A percentile compares a stretch with the other conserved stretches of the same genome.
phyloP scores from a whole-genome alignment of 2,797 vertebrate species.

The Leptodactylus fallax region DNA sequence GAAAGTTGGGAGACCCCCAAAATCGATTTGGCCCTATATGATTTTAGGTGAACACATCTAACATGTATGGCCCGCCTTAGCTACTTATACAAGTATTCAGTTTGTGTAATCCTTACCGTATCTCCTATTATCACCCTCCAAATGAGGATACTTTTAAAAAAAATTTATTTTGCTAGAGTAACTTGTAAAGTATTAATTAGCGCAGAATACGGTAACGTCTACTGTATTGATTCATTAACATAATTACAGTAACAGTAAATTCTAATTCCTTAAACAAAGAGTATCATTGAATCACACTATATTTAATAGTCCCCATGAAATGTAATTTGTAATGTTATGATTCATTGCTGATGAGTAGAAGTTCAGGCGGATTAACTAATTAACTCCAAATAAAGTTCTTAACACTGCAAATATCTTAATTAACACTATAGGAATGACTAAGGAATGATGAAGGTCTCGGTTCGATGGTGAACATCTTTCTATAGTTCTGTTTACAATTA shows the following conservation, averaged over 20 bases:
- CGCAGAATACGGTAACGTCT: slow-evolving; percentile 40
- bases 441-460: slow-evolving; percentile 25
- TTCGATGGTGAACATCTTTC: slow-evolving; percentile 29
- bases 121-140: slow-evolving; percentile 15
- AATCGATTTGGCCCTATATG: no score
- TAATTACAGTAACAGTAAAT: slow-evolving; percentile 55
- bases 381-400: slow-evolving; percentile 47
- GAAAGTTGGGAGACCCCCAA: no score
- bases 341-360: slow-evolving; percentile 53
- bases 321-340: slow-evolving; percentile 56
- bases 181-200: slow-evolving; percentile 57
- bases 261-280: slow-evolving; percentile 56
- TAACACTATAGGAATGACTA: slow-evolving; percentile 45
- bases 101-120: not conserved
- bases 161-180: slow-evolving; percentile 50
- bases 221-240: slow-evolving; percentile 56
- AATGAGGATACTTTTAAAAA: slow-evolving; percentile 29
- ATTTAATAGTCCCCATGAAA: slow-evolving; percentile 55
- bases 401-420: slow-evolving; percentile 53
- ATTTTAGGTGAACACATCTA: no score
- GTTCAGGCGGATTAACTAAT: slow-evolving; percentile 52
- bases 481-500: slow-evolving; percentile 29
- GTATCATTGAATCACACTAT: slow-evolving; percentile 53
- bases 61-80: no score
- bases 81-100: no score